A percentile compares a stretch with the other conserved stretches of the same genome.
Conservation (phyloP, 2,113 vertebrate genomes). For the Oxygymnocypris stewartii region DNA sequence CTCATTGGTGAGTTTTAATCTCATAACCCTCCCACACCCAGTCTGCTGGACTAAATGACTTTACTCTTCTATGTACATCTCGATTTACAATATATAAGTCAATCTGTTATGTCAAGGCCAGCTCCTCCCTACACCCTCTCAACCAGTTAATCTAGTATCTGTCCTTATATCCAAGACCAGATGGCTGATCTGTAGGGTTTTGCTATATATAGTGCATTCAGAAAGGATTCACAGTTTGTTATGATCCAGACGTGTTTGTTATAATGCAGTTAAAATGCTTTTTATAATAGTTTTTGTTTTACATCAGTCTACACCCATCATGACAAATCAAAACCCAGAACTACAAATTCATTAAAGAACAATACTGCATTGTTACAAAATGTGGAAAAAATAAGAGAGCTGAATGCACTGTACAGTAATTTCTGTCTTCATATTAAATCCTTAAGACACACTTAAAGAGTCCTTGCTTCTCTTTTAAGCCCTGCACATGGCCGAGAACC, state of each 20-base stretch:
- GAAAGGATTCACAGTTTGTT: neutral
- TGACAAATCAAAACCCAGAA: too few relatives aligned
- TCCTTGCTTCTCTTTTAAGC: too few relatives aligned
- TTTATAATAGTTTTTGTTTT: neutral
- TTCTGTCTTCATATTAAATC: too few relatives aligned
- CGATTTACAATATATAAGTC: neutral
- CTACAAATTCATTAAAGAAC: neutral
- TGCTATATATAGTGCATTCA: neutral
- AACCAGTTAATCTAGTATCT: neutral
- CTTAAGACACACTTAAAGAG: too few relatives aligned
- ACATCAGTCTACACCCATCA: neutral
- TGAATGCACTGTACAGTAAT: neutral
- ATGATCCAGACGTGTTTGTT: neutral
- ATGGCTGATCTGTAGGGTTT: neutral
- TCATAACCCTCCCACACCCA: neutral
- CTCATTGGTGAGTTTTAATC: conserved; percentile 46
- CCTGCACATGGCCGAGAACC: too few relatives aligned
- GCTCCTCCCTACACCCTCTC: neutral
- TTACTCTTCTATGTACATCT: conserved; percentile 14
- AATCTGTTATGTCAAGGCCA: neutral
- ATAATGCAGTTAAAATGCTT: neutral
- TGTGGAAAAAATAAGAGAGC: neutral
- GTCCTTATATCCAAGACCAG: neutral
- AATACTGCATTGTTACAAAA: too few relatives aligned
- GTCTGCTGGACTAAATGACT: conserved; percentile 13